Base-by-base conservation (phyloP, 2,888 invertebrate species). In the Trilocha varians region DNA sequence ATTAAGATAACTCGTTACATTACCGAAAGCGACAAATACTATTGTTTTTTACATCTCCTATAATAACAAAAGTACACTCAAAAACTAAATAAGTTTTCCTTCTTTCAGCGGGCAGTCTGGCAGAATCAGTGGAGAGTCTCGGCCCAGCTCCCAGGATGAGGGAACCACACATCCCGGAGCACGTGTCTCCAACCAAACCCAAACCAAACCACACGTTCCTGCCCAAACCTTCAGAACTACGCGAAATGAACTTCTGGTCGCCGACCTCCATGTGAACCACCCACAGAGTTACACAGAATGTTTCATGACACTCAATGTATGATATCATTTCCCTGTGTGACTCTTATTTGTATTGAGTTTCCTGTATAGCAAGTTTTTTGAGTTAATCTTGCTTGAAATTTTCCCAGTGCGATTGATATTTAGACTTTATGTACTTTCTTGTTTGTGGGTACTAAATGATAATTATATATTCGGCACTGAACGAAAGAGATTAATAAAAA, bases 161-260 rank as follows among this genome's bases (percentile, higher is more conserved):
- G 18, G 71, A 70, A 2, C 47, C 63, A 0, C 38, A 61, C 11
- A 34, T 58, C 2, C 61, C 49, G 13, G 62, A 68, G 14, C 16
- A 25, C 55, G 5, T 53, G 63, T 1, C 72, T 69, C 15, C 75
- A 60, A 45, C 66, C 73, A 16, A 83, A 74, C 46, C 47, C 5
- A 74, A 69, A 34, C 55, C 69, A n/a, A 46, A 66, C 6, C 64
- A 56, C 40, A 56, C 47, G 48, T 77, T 50, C 73, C 57, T 64
- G 59, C 78, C 59, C 64, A 79, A 59, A 56, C 65, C 58, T 1
- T 91, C 93, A 0, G 93, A 93, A 63, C 77, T 93, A 11, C 76
- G 93, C 36, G 94, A 94, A 74, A 91, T 94, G 91, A 94, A 94
- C 72, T 94, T 93, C 78, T 93, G 93, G 93, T 92, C 93, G 5